phyloP scores from a whole-genome alignment of 1,140 invertebrate genomes.

The Paraescarpia echinospica region DNA sequence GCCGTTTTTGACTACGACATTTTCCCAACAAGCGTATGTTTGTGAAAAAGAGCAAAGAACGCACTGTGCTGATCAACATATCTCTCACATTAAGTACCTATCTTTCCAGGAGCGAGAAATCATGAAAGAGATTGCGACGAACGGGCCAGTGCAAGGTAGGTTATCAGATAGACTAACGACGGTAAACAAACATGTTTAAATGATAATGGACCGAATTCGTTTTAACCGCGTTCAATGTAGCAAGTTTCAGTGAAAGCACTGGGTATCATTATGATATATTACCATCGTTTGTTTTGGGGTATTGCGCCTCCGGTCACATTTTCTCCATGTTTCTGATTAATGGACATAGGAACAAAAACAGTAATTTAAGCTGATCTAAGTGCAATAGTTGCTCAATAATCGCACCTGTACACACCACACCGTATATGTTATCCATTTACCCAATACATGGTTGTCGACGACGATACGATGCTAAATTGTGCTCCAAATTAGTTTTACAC shows the following conservation, averaged over 20 bases:
- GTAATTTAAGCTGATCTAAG: too few relatives aligned
- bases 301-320: neutral
- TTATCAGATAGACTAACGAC: neutral
- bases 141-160: constrained; percentile 91
- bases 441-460: too few relatives aligned
- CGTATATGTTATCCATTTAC: too few relatives aligned
- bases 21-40: neutral
- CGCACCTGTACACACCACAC: too few relatives aligned
- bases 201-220: neutral
- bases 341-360: neutral
- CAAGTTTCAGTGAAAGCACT: neutral
- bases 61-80: neutral
- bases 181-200: neutral
- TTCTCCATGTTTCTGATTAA: neutral
- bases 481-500: too few relatives aligned
- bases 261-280: neutral
- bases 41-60: neutral
- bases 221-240: too few relatives aligned
- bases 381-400: neutral
- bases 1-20: neutral
- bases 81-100: neutral
- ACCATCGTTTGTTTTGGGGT: neutral
- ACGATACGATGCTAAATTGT: too few relatives aligned
- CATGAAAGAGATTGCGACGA: constrained; percentile 85
- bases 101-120: constrained; percentile 71